Evolutionary conservation across 2,888 invertebrate genomes (phyloP).

Genomic region (Cantharis rustica): DNA sequence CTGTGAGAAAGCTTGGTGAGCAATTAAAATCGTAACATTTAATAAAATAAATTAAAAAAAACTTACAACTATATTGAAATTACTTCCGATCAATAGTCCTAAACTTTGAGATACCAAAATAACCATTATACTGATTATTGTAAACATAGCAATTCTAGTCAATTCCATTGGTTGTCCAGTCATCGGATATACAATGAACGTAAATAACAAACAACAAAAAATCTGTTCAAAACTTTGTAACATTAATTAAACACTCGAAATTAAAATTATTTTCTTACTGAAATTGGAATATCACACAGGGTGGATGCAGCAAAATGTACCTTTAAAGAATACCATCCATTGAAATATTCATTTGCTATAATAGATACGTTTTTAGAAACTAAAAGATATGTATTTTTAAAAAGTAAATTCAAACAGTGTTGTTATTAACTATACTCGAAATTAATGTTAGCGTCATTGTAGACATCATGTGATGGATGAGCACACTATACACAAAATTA

Average conservation of each 20-base stretch:
- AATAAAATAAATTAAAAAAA: not conserved
- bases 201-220: constrained; percentile 72
- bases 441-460: constrained; percentile 89
- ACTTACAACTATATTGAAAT: constrained; percentile 82
- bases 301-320: constrained; percentile 79
- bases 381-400: constrained; percentile 50
- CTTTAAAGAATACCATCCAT: constrained; percentile 86
- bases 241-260: not conserved
- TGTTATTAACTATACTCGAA: constrained; percentile 68
- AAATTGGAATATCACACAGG: constrained; percentile 77
- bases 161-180: constrained; percentile 86
- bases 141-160: constrained; percentile 82
- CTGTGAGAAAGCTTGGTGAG: too few species aligned
- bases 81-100: constrained; percentile 89
- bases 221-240: constrained; percentile 54
- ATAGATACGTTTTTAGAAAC: constrained; percentile 52
- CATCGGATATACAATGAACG: constrained; percentile 82
- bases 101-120: constrained; percentile 91
- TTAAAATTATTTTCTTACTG: constrained; percentile 60
- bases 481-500: constrained; percentile 85
- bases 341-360: constrained; percentile 76
- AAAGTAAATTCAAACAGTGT: constrained; percentile 46
- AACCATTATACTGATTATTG: constrained; percentile 78
- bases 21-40: too few species aligned
- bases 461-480: constrained; percentile 92